Conservation (phyloP, 2,888 invertebrate species). For the Lingula anatina region DNA sequence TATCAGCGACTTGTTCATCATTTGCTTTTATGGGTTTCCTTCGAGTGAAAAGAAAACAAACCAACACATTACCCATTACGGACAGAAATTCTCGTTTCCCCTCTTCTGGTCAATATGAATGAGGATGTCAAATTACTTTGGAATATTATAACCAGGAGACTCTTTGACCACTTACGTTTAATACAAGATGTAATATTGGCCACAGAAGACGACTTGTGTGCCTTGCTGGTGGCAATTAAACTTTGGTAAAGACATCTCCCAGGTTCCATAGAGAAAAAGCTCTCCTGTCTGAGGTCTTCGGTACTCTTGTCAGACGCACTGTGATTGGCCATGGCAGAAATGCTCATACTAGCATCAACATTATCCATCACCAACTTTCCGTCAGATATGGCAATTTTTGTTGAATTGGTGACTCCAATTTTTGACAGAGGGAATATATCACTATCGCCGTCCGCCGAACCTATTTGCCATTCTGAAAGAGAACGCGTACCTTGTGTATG, state of each 20-base stretch:
- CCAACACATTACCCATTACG: no score
- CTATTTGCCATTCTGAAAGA: constrained; percentile 22
- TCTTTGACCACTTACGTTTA: constrained; percentile 22
- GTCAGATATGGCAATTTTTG: constrained; percentile 14
- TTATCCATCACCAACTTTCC: constrained; percentile 16
- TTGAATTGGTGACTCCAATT: no score
- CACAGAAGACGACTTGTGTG: constrained; percentile 17
- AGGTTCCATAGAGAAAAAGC: constrained; percentile 19
- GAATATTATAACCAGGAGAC: no score
- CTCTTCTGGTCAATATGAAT: no score
- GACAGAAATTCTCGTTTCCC: no score
- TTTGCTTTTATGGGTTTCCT: no score
- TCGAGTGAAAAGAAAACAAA: no score
- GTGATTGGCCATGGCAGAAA: constrained; percentile 10
- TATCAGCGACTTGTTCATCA: no score
- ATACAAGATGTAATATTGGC: constrained; percentile 15
- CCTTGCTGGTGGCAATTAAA: constrained; percentile 16
- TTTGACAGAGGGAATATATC: constrained; percentile 20
- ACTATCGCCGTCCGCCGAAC: constrained; percentile 6
- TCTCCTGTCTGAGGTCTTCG: constrained; percentile 1
- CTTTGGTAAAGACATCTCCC: constrained; percentile 20
- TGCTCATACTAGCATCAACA: constrained; percentile 10
- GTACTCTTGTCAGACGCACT: constrained; percentile 9
- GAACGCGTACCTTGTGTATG: no score
- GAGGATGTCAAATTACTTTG: no score